phyloP scores from a whole-genome alignment of 2,797 vertebrate species.

The Rallus crepitans region DNA sequence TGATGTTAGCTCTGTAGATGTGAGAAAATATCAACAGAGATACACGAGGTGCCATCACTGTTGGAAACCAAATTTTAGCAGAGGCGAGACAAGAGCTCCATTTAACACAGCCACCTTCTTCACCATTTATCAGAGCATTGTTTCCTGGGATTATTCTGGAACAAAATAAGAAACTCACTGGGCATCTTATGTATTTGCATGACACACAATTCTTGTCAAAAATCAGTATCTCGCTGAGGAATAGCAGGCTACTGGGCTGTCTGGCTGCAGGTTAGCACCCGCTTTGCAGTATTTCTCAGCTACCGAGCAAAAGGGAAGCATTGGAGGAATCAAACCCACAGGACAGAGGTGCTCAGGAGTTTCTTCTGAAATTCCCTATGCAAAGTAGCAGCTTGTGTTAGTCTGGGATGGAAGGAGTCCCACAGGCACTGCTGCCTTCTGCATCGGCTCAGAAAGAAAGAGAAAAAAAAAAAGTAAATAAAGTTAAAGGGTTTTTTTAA shows the following conservation, averaged over 20 bases:
- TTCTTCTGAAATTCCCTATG: not conserved
- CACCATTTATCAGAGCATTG: not conserved
- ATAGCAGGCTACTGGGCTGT: not conserved
- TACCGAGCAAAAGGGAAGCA: not conserved
- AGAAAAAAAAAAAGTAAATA: too few species aligned
- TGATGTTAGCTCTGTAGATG: not conserved
- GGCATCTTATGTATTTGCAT: not conserved
- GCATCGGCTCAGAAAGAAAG: not conserved
- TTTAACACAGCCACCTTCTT: not conserved
- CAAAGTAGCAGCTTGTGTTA: not conserved
- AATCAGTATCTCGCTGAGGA: not conserved
- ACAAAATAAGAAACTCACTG: not conserved
- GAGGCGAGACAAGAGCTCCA: not conserved
- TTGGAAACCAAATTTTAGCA: not conserved
- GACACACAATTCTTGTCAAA: not conserved
- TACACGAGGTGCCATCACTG: not conserved
- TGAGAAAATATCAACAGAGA: not conserved
- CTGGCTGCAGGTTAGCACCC: not conserved
- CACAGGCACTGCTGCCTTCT: not conserved
- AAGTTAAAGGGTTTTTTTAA: not conserved
- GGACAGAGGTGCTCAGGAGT: not conserved
- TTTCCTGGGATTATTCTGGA: slow-evolving; percentile 19
- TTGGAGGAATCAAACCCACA: not conserved
- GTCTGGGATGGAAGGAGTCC: not conserved
- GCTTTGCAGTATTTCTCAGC: not conserved